Conservation (phyloP, 2,888 invertebrate species). For the Lysandra coridon region DNA sequence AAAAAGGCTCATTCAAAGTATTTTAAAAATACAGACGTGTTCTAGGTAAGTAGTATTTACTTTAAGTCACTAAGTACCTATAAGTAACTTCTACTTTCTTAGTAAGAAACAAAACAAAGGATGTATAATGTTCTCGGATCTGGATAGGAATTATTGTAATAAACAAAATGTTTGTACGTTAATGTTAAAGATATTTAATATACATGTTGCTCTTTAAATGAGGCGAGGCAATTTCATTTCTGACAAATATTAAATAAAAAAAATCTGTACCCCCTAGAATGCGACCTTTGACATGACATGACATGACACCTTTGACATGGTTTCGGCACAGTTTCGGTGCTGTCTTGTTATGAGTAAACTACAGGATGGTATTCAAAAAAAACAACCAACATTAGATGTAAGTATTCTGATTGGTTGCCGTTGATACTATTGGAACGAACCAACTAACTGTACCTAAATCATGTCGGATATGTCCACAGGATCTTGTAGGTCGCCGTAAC, state of each 20-base stretch:
- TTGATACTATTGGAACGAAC: too few species aligned
- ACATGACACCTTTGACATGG: too few species aligned
- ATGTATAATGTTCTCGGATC: neutral
- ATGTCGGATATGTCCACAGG: neutral
- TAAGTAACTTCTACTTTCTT: neutral
- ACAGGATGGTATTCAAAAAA: too few species aligned
- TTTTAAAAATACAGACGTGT: neutral
- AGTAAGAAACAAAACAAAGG: neutral
- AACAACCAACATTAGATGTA: too few species aligned
- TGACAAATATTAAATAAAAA: neutral
- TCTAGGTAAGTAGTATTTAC: too few species aligned
- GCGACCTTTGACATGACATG: too few species aligned
- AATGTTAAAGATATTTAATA: neutral
- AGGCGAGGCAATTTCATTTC: neutral
- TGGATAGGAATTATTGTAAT: neutral
- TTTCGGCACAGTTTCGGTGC: too few species aligned
- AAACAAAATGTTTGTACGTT: neutral
- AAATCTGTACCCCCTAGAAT: too few species aligned
- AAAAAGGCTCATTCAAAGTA: too few species aligned
- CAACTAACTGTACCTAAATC: neutral
- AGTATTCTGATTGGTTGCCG: too few species aligned
- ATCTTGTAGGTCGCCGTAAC: neutral
- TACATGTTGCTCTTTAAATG: neutral
- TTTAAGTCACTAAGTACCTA: too few species aligned
- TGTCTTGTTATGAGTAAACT: too few species aligned